Conservation (phyloP, 2,888 invertebrate genomes). For the Mesoligia furuncula region DNA sequence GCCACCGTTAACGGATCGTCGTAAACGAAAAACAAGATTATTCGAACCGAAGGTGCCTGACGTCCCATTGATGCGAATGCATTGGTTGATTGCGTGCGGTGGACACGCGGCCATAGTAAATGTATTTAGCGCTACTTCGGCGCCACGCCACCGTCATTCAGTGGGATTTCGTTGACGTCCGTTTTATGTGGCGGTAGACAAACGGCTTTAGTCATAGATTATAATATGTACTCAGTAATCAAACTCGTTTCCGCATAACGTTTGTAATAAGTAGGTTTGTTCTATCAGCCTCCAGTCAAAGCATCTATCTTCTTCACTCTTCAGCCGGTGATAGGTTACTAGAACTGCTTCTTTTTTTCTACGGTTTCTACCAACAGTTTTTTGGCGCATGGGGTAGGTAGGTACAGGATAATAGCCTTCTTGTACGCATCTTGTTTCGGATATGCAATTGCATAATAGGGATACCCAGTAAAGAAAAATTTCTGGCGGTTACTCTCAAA, state of each 20-base stretch:
- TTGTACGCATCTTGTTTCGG: slow-evolving; percentile 18
- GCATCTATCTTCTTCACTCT: not conserved
- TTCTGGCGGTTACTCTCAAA: slow-evolving; percentile 20
- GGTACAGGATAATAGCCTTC: slow-evolving; percentile 35
- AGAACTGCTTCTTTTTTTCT: slow-evolving; percentile 1
- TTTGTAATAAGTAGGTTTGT: not conserved
- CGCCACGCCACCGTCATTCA: not conserved
- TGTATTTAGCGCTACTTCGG: not conserved
- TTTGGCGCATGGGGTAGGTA: not conserved
- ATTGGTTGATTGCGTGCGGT: not conserved
- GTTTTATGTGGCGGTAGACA: not conserved
- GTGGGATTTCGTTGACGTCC: not conserved
- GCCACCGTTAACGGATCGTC: not conserved
- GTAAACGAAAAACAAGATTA: not conserved
- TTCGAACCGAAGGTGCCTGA: not conserved
- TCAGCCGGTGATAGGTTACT: slow-evolving; percentile 27
- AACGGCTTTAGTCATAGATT: not conserved
- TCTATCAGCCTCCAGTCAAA: not conserved
- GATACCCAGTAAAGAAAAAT: slow-evolving; percentile 17
- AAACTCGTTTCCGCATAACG: not conserved
- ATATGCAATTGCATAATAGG: slow-evolving; percentile 6
- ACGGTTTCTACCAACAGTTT: slow-evolving; percentile 18
- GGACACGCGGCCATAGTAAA: not conserved
- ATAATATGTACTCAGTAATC: not conserved
- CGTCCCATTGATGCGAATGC: not conserved